Conservation (phyloP, 2,888 invertebrate genomes). For the Sarcophaga variegata region DNA sequence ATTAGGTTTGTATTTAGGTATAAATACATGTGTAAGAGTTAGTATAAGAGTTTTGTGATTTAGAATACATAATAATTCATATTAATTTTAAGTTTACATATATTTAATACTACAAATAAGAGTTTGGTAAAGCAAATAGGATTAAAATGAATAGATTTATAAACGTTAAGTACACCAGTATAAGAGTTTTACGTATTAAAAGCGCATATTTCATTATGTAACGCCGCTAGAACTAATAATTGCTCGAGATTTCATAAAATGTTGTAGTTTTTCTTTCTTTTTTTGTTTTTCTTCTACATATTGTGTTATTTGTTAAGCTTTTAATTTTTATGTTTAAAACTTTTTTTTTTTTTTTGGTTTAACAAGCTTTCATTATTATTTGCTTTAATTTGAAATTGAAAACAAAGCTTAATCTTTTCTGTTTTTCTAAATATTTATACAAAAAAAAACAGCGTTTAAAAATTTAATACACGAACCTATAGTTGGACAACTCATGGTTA, state of each 20-base stretch:
- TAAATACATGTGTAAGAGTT: neutral
- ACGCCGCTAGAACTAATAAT: constrained; percentile 81
- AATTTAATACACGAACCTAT: constrained; percentile 51
- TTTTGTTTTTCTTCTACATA: neutral
- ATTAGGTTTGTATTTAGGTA: too few species aligned
- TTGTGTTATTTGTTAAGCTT: neutral
- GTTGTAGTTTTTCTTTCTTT: constrained; percentile 73
- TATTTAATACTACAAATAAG: too few species aligned
- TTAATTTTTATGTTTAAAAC: neutral
- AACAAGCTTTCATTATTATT: neutral
- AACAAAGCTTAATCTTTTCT: neutral
- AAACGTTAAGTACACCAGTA: neutral
- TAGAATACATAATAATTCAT: too few species aligned
- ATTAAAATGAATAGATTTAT: too few species aligned
- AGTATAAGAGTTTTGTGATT: constrained; percentile 10
- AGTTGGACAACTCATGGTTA: constrained; percentile 79
- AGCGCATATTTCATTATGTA: constrained; percentile 72
- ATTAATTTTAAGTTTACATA: too few species aligned
- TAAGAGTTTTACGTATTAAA: neutral
- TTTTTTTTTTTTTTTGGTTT: neutral
- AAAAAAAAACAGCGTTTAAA: constrained; percentile 8
- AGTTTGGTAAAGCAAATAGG: too few species aligned
- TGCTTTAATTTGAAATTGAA: neutral
- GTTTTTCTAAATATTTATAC: constrained; percentile 33
- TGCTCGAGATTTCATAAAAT: constrained; percentile 73